phyloP scores from a whole-genome alignment of 1,140 invertebrate genomes.

The Philaenus spumarius region DNA sequence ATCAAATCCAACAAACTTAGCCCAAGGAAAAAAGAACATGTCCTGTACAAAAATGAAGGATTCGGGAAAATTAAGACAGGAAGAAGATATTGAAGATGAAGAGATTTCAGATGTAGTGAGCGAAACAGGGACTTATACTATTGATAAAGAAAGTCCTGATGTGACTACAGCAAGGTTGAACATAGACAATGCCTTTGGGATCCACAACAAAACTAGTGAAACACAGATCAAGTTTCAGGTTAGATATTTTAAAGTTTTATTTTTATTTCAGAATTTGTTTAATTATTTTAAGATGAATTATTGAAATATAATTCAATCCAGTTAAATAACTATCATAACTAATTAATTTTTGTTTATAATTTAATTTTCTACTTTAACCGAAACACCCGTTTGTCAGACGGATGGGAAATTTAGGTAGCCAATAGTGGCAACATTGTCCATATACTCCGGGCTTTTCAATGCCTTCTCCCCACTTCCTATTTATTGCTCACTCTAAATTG shows the following conservation, averaged over 20 bases:
- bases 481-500: too few relatives aligned
- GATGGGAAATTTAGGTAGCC: too few relatives aligned
- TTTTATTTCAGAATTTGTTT: too few relatives aligned
- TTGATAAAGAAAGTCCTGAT: conserved; percentile 77
- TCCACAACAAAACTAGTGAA: conserved; percentile 35
- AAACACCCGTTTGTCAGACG: too few relatives aligned
- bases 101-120: conserved; percentile 58
- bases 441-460: too few relatives aligned
- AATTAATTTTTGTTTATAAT: too few relatives aligned
- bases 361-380: too few relatives aligned
- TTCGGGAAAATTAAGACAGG: not conserved
- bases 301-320: conserved; percentile 25
- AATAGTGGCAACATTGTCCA: too few relatives aligned
- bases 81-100: conserved; percentile 16
- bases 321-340: conserved; percentile 30
- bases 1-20: conserved; percentile 1
- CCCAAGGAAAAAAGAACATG: conserved; percentile 7
- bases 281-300: conserved; percentile 4
- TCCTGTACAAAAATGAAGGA: too few relatives aligned
- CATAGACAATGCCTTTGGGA: conserved; percentile 71
- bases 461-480: too few relatives aligned
- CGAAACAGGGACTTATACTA: conserved; percentile 81
- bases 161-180: conserved; percentile 79
- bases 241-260: not conserved
- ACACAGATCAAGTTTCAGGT: conserved; percentile 6